These are phyloP conservation scores for Sycophila texana DNA, from an alignment of 2,888 invertebrate species.

Conservation along the genomic window DNA sequence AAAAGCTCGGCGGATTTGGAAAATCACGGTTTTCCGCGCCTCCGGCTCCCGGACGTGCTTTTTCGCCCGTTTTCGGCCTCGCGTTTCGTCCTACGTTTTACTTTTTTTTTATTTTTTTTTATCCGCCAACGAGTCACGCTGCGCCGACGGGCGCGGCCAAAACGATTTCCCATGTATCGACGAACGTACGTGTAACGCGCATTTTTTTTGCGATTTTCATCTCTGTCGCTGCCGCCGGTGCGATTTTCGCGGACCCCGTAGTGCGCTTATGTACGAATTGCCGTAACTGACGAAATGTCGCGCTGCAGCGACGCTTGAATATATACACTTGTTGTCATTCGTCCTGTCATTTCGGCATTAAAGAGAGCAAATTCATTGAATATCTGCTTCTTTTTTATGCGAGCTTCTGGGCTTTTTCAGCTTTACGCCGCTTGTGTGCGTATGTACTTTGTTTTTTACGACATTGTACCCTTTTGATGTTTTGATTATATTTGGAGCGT, in stretches of 20 bases:
- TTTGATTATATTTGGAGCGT: not conserved
- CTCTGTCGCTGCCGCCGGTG: slow-evolving; percentile 27
- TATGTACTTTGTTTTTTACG: too few relatives aligned
- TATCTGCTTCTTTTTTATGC: slow-evolving; percentile 17
- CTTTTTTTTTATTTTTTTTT: slow-evolving; percentile 40
- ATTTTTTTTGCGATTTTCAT: slow-evolving; percentile 59
- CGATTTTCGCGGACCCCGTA: not conserved
- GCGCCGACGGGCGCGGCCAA: slow-evolving; percentile 18
- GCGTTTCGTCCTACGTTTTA: slow-evolving; percentile 26
- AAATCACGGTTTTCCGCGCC: slow-evolving; percentile 30
- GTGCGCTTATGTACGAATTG: slow-evolving; percentile 53
- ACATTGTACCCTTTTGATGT: too few relatives aligned
- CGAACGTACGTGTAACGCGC: slow-evolving; percentile 52
- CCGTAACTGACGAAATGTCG: slow-evolving; percentile 55
- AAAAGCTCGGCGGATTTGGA: slow-evolving; percentile 11
- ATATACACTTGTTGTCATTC: slow-evolving; percentile 32
- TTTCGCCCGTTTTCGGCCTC: slow-evolving; percentile 6
- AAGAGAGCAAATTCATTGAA: slow-evolving; percentile 15
- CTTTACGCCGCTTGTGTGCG: too few relatives aligned
- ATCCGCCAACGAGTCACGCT: not conserved
- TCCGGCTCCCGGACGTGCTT: slow-evolving; percentile 24
- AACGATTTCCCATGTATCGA: slow-evolving; percentile 60
- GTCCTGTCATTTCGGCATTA: slow-evolving; percentile 27
- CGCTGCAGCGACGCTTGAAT: slow-evolving; percentile 7
- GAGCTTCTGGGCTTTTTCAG: not conserved